These are phyloP conservation scores for Planococcus citri DNA, from an alignment of 1,140 invertebrate genomes.

Conservation along the genomic window DNA sequence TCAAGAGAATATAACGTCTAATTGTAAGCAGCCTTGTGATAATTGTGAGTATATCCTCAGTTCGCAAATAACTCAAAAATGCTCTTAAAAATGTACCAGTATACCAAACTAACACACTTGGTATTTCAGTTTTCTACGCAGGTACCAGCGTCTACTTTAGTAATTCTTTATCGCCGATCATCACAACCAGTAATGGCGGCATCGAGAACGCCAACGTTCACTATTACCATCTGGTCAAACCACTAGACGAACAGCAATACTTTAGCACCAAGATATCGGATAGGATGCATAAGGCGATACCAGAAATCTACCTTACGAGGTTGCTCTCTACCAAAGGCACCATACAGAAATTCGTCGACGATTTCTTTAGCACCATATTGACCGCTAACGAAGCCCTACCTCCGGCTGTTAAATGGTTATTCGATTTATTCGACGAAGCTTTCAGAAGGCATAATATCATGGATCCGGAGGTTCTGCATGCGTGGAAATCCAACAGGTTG, in stretches of 20 bases:
- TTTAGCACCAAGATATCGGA: constrained; percentile 46
- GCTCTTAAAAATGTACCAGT: neutral
- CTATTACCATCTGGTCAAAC: constrained; percentile 68
- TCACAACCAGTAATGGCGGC: constrained; percentile 49
- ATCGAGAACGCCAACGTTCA: constrained; percentile 52
- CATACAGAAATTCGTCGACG: constrained; percentile 91
- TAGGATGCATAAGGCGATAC: constrained; percentile 79
- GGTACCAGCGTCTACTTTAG: constrained; percentile 11
- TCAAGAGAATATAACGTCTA: constrained; percentile 60
- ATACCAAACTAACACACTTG: neutral
- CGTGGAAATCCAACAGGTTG: constrained; percentile 84
- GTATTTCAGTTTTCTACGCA: neutral
- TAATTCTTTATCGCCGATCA: constrained; percentile 29
- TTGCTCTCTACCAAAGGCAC: constrained; percentile 88
- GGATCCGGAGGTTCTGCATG: constrained; percentile 81
- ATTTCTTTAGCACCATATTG: constrained; percentile 80
- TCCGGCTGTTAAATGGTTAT: constrained; percentile 87
- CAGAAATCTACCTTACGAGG: constrained; percentile 87
- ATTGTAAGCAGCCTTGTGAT: constrained; percentile 68
- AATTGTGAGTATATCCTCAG: constrained; percentile 43
- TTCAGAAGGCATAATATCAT: constrained; percentile 68
- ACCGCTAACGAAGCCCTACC: constrained; percentile 80
- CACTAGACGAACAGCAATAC: constrained; percentile 51
- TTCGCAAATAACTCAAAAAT: neutral
- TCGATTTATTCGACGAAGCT: constrained; percentile 85